These are phyloP conservation scores for Perccottus glenii DNA, from an alignment of 2,113 vertebrate genomes.

Conservation along the genomic window DNA sequence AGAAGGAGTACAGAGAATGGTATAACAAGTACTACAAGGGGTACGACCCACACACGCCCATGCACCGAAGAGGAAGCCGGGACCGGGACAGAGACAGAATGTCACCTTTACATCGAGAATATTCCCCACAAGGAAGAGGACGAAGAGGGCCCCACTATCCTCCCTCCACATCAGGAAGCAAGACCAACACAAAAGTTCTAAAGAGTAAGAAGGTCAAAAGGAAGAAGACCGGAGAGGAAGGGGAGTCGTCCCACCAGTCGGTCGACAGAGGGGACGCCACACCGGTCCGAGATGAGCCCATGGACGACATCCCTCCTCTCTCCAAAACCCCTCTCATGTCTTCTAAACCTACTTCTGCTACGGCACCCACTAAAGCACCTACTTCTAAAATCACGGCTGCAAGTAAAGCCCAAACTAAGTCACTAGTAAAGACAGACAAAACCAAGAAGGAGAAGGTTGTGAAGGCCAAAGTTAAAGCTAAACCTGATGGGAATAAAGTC, in stretches of 20 bases:
- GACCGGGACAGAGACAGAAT: conserved; percentile 77
- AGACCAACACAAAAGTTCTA: conserved; percentile 81
- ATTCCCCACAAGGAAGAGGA: conserved; percentile 86
- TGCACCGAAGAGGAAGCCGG: conserved; percentile 65
- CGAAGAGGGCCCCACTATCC: conserved; percentile 83
- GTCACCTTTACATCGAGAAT: conserved; percentile 82
- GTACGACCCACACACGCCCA: conserved; percentile 55
- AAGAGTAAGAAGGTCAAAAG: conserved; percentile 87
- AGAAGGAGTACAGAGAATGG: conserved; percentile 94
- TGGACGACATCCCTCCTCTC: conserved; percentile 81
- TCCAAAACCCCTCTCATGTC: conserved; percentile 56
- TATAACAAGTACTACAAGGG: conserved; percentile 89
- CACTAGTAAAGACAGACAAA: conserved; percentile 60
- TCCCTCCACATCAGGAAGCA: conserved; percentile 68
- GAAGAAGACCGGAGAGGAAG: conserved; percentile 90
- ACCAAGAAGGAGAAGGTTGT: conserved; percentile 57
- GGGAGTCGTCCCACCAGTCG: conserved; percentile 81
- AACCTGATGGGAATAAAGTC: conserved; percentile 81
- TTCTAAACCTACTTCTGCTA: conserved; percentile 39
- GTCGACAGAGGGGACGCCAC: conserved; percentile 94
- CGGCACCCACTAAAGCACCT: conserved; percentile 39
- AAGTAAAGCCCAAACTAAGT: conserved; percentile 77
- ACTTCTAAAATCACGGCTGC: conserved; percentile 76
- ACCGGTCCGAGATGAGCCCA: conserved; percentile 94
- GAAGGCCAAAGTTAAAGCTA: conserved; percentile 73